Evolutionary conservation across 2,113 vertebrate genomes (phyloP), one percentile per base, ranked within the genome.

Genomic region (Pteropus alecto): DNA sequence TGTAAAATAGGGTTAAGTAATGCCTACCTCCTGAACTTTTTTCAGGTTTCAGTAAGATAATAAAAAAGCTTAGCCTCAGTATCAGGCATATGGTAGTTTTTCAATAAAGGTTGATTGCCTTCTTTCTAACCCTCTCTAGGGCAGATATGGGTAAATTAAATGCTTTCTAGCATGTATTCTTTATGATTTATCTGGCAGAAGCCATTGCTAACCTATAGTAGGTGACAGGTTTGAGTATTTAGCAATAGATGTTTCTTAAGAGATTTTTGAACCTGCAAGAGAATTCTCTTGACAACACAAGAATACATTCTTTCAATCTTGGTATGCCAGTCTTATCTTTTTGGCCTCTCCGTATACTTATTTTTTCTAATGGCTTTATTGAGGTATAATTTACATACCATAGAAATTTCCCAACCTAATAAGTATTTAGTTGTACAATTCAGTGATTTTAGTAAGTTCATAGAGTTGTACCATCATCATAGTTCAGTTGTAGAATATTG

Each of bases 1-100:
- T 93, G 10, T 94, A 85, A 92, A 92, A 54, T 67, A 76, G 83
- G 26, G n/a, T 92, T 76, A 82, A 93, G 56, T 94, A 67, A 86
- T 91, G 60, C 48, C 90, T 96, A 30, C 56, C 54, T 97, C 46
- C 56, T 73, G 89, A 65, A 13, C 33, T 82, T 92, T 58, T 92
- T 38, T 88, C 30, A 74, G 12, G 26, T 91, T 95, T 93, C 35
- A 76, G 1, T 91, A 73, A 67, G 33, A 18, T 68, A 46, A 58
- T 74, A 61, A 68, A 87, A 85, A n/a, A 87, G 41, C 14, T 43
- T 85, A n/a, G n/a, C 74, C 5, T 89, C 12, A 33, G 18, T 96
- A 51, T 92, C 28, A 87, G 90, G 41, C 54, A 65, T 7, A 3
- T 87, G 58, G 1, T 73, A 89, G 30, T 78, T 88, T 60, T 67